Conservation (phyloP, 2,888 invertebrate species). For the Apamea crenata region DNA sequence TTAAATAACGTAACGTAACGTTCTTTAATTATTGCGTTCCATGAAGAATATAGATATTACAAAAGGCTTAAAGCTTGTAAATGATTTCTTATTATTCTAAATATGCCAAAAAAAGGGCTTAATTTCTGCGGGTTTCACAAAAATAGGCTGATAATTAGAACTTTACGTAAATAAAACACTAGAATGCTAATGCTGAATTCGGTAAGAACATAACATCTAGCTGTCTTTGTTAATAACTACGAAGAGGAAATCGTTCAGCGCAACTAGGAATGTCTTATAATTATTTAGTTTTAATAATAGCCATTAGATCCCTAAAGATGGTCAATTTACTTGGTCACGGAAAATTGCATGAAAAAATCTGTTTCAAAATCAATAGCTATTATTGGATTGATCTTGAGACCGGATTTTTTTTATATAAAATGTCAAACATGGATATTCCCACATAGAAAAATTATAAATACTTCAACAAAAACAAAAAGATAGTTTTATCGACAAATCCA, state of each 20-base stretch:
- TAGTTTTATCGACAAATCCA: conserved; percentile 46
- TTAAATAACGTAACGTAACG: neutral
- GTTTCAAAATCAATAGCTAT: neutral
- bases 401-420: too few species aligned
- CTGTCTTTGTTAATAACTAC: neutral
- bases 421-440: neutral
- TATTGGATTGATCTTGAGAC: too few species aligned
- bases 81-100: neutral
- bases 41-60: neutral
- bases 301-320: neutral
- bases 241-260: too few species aligned
- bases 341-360: neutral
- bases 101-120: neutral
- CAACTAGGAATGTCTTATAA: too few species aligned
- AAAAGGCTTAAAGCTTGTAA: neutral
- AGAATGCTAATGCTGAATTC: neutral
- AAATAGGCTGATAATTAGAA: neutral
- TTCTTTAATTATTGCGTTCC: neutral
- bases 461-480: neutral
- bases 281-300: neutral
- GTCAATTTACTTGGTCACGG: neutral
- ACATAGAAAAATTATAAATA: neutral
- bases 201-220: neutral
- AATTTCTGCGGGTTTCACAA: neutral
- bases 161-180: neutral